Evolutionary conservation across 1,140 invertebrate genomes (phyloP), one percentile per base, ranked within the genome.

Genomic region (Odontomachus brunneus): DNA sequence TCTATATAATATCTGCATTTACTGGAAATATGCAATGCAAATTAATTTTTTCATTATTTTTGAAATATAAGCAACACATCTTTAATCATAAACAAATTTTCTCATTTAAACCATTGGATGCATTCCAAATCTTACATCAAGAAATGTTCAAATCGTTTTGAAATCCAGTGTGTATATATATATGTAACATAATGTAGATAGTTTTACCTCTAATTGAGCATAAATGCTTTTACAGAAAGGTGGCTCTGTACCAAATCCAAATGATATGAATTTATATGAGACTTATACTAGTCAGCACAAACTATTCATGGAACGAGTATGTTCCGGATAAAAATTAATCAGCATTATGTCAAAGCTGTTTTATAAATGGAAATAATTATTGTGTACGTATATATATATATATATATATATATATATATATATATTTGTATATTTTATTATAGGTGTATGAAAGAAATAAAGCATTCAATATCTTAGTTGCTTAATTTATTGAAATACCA

Each of bases 261-360:
- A 82, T 12, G 92, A 95, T 82, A 86, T 95, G 65, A 90, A 80
- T 72, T 78, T 94, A 12, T 95, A 95, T 87, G 90, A 93, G 84
- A 85, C 86, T 69, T 95, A 93, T 85, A 87, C 84, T 7, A 69
- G 89, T 57, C 90, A 93, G 38, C 87, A 93, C 33, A 80, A 92
- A 62, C 44, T 92, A 62, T 63, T 90, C 12, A 69, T 89, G 24
- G 66, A 83, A 33, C 66, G 48, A 22, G 11, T 19, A 11, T 38
- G 65, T 55, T 51, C 49, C 0, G 48, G 3, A 57, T 72, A 60
- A 33, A 3, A 44, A 15, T 14, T 14, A 49, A 48, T 51, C 69
- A 33, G 76, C 24, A 19, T 24, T 4, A 55, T 1, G 2, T 44
- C 38, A 4, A 44, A 44, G 3, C 9, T 44, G 0, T 60, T 53